phyloP scores from a whole-genome alignment of 2,113 vertebrate species.

The Myiozetetes cayanensis region DNA sequence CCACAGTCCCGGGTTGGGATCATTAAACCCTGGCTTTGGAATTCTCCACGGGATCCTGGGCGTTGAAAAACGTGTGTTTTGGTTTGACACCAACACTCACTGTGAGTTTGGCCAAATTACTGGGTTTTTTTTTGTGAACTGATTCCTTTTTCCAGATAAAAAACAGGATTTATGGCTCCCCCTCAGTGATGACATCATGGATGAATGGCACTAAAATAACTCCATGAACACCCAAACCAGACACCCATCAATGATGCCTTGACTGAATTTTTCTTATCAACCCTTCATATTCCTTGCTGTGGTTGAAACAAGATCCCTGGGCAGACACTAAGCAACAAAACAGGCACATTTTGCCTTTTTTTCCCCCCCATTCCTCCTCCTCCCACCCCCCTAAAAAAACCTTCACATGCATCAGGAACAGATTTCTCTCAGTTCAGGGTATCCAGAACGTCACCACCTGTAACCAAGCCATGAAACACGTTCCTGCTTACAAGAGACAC shows the following conservation, averaged over 20 bases:
- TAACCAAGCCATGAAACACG: background rate
- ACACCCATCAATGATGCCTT: background rate
- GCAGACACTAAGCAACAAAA: background rate
- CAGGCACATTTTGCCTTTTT: background rate
- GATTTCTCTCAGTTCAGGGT: background rate
- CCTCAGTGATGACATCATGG: background rate
- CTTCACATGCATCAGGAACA: background rate
- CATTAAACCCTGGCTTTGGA: background rate
- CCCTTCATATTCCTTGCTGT: background rate
- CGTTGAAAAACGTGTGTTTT: background rate
- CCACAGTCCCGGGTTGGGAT: fast-evolving
- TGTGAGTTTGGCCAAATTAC: background rate
- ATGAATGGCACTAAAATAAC: background rate
- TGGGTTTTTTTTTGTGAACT: background rate
- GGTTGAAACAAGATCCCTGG: background rate
- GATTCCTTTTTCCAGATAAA: background rate
- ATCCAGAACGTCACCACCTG: background rate
- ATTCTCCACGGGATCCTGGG: background rate
- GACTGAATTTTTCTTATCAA: background rate
- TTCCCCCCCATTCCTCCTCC: background rate
- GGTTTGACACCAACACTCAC: background rate
- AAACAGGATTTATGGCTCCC: background rate
- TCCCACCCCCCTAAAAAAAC: background rate
- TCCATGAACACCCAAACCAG: background rate
- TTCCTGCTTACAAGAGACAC: background rate